Evolutionary conservation across 2,113 vertebrate genomes (phyloP).

Genomic region (Ophiodon elongatus): DNA sequence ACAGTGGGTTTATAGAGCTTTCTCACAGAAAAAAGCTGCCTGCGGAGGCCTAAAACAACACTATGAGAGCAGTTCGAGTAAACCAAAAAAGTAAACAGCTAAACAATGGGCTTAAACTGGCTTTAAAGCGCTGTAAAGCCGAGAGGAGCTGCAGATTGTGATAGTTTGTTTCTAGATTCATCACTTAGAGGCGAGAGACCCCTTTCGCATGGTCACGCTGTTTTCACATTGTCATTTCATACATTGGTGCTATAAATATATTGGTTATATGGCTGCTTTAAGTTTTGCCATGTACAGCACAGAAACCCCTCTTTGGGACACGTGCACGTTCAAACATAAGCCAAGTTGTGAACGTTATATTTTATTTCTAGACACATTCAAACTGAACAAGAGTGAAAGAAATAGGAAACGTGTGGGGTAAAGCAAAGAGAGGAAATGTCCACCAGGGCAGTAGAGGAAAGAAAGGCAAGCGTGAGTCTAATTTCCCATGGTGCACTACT

Average conservation of each 20-base stretch:
- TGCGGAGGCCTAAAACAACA: not conserved
- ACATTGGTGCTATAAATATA: not conserved
- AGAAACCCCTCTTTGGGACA: not conserved
- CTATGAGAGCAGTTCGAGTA: not conserved
- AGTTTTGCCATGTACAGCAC: not conserved
- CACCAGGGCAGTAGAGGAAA: conserved; percentile 46
- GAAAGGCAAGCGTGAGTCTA: conserved; percentile 37
- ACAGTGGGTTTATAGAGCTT: not conserved
- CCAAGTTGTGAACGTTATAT: not conserved
- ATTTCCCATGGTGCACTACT: conserved; percentile 64
- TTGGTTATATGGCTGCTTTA: not conserved
- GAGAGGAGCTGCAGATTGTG: not conserved
- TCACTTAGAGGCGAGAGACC: not conserved
- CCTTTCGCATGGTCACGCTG: not conserved
- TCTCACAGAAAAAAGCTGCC: not conserved
- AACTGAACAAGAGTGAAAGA: conserved; percentile 7
- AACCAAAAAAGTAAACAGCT: not conserved
- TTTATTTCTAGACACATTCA: conserved; percentile 17
- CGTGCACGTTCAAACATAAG: no score
- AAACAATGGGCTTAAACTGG: not conserved
- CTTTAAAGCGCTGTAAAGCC: not conserved
- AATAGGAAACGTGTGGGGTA: conserved; percentile 1
- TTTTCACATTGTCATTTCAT: not conserved
- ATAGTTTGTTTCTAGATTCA: not conserved
- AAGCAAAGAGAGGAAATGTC: conserved; percentile 5